These are phyloP conservation scores for Ardeotis arabs DNA, from an alignment of 2,113 vertebrate genomes.

Conservation along the genomic window DNA sequence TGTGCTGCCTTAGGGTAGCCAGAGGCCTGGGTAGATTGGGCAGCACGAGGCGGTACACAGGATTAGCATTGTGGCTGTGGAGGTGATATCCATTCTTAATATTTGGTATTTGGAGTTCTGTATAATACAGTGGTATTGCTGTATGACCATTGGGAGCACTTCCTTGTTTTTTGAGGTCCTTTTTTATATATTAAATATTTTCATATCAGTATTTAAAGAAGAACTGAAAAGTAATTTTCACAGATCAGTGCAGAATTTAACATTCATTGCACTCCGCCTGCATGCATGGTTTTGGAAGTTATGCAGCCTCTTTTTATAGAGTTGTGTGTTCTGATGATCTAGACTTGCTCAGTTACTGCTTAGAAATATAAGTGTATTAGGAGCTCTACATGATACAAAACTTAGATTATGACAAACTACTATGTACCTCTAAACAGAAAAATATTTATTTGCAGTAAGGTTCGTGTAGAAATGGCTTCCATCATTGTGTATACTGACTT, in stretches of 20 bases:
- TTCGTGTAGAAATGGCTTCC: background rate
- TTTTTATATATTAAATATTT: background rate
- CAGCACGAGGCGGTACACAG: background rate
- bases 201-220: background rate
- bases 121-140: background rate
- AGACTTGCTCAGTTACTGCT: background rate
- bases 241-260: conserved; percentile 19
- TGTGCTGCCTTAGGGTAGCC: background rate
- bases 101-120: background rate
- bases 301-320: conserved; percentile 47
- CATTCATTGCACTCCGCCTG: conserved; percentile 37
- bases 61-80: background rate
- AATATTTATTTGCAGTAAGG: background rate
- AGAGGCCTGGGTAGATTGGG: background rate
- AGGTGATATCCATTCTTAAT: background rate
- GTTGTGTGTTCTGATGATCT: background rate
- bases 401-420: background rate
- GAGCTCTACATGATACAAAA: background rate
- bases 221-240: conserved; percentile 10
- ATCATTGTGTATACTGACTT: background rate
- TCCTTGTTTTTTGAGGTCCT: background rate
- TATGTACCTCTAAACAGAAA: background rate
- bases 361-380: background rate
- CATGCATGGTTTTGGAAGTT: conserved; percentile 26
- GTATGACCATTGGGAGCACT: background rate